A percentile compares a stretch with the other conserved stretches of the same genome.
These are phyloP conservation scores for Orchestia grillus DNA, from an alignment of 1,140 invertebrate species.

Conservation along the genomic window DNA sequence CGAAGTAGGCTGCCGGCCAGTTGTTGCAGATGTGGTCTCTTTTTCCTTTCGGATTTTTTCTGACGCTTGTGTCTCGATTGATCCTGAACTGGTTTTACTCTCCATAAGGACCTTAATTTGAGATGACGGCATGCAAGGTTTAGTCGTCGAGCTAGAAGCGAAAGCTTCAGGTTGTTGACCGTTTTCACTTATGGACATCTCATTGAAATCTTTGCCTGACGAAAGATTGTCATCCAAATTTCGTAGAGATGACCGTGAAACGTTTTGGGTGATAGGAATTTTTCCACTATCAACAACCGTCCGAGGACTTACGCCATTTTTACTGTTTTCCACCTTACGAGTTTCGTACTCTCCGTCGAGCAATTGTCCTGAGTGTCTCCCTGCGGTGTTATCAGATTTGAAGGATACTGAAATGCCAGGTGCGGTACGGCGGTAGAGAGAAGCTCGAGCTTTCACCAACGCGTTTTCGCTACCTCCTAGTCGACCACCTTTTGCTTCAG, in stretches of 20 bases:
- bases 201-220: neutral
- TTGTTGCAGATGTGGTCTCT: neutral
- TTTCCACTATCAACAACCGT: neutral
- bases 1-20: neutral
- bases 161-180: neutral
- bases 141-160: slow-evolving; percentile 25
- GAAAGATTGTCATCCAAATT: neutral
- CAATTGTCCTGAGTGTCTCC: neutral
- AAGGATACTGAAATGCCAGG: slow-evolving; percentile 49
- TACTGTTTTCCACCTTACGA: neutral
- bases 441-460: neutral
- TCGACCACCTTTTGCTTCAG: slow-evolving; percentile 8
- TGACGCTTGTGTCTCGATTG: neutral
- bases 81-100: slow-evolving; percentile 34
- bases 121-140: slow-evolving; percentile 19
- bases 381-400: neutral
- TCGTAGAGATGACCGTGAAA: neutral
- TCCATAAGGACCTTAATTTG: slow-evolving; percentile 23
- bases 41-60: slow-evolving; percentile 17
- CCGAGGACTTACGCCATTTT: neutral
- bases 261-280: neutral
- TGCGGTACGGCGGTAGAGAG: neutral
- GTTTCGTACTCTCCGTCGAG: neutral
- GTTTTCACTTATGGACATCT: neutral
- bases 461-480: neutral